Conservation (phyloP, 2,113 vertebrate genomes). For the Alouatta palliata region DNA sequence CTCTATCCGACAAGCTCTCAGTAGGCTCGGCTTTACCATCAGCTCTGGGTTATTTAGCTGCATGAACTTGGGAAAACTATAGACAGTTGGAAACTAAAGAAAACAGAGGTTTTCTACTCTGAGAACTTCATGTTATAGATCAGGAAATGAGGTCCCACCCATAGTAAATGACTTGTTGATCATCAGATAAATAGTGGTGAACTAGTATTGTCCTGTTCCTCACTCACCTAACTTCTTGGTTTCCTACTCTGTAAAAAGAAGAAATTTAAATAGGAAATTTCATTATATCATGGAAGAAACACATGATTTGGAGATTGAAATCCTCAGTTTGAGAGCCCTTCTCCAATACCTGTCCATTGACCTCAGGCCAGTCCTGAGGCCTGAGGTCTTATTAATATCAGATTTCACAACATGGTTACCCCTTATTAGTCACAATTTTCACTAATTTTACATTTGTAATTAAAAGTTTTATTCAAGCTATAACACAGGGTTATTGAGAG, state of each 20-base stretch:
- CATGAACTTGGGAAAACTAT: not conserved
- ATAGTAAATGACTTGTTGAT: not conserved
- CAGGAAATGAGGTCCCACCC: constrained; percentile 12
- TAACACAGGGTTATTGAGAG: not conserved
- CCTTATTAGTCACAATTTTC: constrained; percentile 5
- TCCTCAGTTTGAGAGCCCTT: not conserved
- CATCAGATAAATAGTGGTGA: not conserved
- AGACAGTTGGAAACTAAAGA: constrained; percentile 6
- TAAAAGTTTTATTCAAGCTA: not conserved
- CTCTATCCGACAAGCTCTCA: not conserved
- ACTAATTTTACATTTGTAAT: constrained; percentile 17
- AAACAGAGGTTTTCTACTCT: constrained; percentile 27
- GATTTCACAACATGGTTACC: not conserved
- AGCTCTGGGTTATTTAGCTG: constrained; percentile 17
- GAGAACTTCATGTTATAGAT: not conserved
- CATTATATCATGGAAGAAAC: not conserved
- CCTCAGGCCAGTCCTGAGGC: not conserved
- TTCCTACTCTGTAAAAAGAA: constrained; percentile 1
- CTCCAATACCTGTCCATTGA: not conserved
- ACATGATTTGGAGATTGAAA: not conserved
- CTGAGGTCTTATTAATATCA: not conserved
- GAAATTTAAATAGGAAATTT: not conserved
- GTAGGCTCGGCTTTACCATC: not conserved
- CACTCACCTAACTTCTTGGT: not conserved
- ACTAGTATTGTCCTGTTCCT: not conserved